phyloP scores from a whole-genome alignment of 2,797 vertebrate species.

The Tenualosa ilisha region DNA sequence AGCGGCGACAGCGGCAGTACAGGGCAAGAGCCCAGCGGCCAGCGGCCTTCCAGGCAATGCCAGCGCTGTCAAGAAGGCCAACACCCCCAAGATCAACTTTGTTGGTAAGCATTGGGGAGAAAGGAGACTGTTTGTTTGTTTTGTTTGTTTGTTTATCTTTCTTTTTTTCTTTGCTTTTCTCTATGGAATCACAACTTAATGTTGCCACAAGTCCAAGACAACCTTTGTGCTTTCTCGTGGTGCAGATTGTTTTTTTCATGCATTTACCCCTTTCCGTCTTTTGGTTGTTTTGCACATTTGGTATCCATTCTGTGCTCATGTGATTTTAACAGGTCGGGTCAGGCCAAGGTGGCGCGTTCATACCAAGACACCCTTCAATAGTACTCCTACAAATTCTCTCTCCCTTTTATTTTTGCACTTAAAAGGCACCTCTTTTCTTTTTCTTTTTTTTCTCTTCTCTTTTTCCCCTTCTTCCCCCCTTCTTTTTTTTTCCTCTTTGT shows the following conservation, averaged over 20 bases:
- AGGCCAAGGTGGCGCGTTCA: background rate
- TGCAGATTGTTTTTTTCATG: background rate
- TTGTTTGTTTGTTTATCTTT: too few relatives aligned
- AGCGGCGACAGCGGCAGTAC: constrained; percentile 57
- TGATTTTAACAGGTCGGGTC: background rate
- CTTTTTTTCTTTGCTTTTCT: background rate
- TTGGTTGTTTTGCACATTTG: background rate
- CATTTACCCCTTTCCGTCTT: too few relatives aligned
- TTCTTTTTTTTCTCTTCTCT: too few relatives aligned
- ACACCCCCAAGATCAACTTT: constrained; percentile 96
- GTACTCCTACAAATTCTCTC: background rate
- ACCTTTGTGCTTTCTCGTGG: background rate
- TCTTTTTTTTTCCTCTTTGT: background rate
- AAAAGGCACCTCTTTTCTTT: background rate
- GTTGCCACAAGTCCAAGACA: background rate
- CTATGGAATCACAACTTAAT: background rate
- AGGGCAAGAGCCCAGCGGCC: constrained; percentile 68
- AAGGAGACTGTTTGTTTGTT: background rate
- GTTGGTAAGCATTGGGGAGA: constrained; percentile 79
- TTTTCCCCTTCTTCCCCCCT: background rate
- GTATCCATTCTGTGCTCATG: background rate
- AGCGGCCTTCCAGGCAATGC: constrained; percentile 61
- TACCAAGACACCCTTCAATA: background rate
- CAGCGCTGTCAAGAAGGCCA: constrained; percentile 86
- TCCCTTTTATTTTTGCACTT: background rate